Conservation (phyloP, 2,113 vertebrate species). For the Nyctereutes procyonoides region DNA sequence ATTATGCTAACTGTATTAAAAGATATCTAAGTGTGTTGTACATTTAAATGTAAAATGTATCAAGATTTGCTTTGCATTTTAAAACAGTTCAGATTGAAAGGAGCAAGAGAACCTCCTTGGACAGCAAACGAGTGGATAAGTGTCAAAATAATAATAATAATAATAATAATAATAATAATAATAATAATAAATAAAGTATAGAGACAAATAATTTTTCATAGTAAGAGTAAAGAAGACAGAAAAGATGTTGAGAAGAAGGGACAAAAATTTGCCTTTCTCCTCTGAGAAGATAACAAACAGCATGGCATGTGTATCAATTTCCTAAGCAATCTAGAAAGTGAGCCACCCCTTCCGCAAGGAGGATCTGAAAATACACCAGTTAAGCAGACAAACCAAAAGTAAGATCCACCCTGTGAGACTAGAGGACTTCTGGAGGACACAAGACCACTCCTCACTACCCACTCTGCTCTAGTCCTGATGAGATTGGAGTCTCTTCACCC, state of each 20-base stretch:
- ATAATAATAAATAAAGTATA: too few relatives aligned
- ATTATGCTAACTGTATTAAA: not conserved
- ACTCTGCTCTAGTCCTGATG: rapidly evolving
- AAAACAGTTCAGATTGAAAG: not conserved
- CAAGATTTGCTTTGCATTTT: too few relatives aligned
- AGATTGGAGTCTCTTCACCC: not conserved
- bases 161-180: too few relatives aligned
- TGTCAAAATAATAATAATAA: not conserved
- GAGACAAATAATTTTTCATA: not conserved
- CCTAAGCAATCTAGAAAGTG: not conserved
- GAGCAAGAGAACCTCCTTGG: not conserved
- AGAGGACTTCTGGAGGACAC: not conserved
- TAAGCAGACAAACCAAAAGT: not conserved
- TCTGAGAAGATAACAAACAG: not conserved
- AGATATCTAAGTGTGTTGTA: not conserved
- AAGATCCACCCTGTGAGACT: rapidly evolving
- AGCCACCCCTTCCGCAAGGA: not conserved
- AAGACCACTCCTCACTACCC: too few relatives aligned
- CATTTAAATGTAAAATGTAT: not conserved
- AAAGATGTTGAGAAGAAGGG: not conserved
- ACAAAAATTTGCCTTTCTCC: not conserved
- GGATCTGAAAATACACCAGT: not conserved
- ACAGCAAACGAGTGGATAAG: not conserved
- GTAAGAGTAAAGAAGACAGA: not conserved
- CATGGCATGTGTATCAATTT: not conserved